A percentile compares a stretch with the other conserved stretches of the same genome.
Evolutionary conservation across 2,888 invertebrate genomes (phyloP).

Genomic region (Anthrax anthrax): DNA sequence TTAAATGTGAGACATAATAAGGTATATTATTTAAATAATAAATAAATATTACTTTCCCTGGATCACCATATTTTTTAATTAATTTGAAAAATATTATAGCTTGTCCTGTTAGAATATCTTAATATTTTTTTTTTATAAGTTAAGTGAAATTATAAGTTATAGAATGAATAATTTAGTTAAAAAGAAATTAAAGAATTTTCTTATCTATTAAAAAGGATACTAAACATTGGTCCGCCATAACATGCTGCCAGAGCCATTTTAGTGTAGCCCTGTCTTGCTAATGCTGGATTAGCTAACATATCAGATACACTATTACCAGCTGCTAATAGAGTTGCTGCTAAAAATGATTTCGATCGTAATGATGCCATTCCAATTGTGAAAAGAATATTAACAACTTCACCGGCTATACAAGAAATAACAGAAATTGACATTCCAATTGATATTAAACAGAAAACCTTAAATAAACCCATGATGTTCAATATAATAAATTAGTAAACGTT

Average conservation of each 20-base stretch:
- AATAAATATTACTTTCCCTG: not conserved
- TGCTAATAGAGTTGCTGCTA: constrained; percentile 48
- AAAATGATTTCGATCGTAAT: constrained; percentile 41
- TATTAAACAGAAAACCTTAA: not conserved
- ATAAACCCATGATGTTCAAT: no score
- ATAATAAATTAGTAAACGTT: no score
- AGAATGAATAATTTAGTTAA: no score
- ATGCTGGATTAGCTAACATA: constrained; percentile 40
- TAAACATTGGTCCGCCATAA: constrained; percentile 53
- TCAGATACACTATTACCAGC: constrained; percentile 47
- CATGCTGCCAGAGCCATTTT: constrained; percentile 53
- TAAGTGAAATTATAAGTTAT: no score
- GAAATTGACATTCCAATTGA: not conserved
- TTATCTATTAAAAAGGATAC: constrained; percentile 30
- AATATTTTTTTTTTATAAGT: not conserved
- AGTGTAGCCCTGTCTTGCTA: constrained; percentile 47
- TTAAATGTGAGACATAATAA: not conserved
- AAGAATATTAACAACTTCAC: not conserved
- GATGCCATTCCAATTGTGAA: constrained; percentile 43
- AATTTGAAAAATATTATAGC: constrained; percentile 27
- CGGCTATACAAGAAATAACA: not conserved
- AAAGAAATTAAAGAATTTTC: not conserved
- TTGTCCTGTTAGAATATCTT: constrained; percentile 32
- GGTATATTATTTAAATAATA: no score
- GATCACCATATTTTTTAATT: not conserved